Base-by-base conservation (phyloP, 2,113 vertebrate species). In the Paracanthobrama guichenoti region DNA sequence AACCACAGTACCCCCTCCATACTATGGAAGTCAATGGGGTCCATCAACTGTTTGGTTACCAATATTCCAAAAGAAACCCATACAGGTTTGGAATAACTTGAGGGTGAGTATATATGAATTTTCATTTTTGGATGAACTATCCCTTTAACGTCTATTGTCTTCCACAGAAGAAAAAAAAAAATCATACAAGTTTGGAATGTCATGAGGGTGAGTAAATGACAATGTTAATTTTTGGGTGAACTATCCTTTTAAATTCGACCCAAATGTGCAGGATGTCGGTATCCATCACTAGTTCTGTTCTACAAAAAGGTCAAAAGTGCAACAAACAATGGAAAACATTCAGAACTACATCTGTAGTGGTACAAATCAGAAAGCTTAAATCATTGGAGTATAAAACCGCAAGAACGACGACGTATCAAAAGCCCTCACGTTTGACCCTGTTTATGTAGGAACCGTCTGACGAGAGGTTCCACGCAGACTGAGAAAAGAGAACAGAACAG, bases 371-470 rank as follows among this genome's bases (percentile, higher is more conserved):
- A 26, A 53, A 11, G 22, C 26, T 12, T 66, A 79, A 78, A 24
- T 26, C 39, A 73, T 12, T 7, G 46, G 39, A 80, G 53, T 55
- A 82, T 20, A 44, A 73, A 46, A 48, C 62, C 57, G 79, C 64
- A 79, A 87, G 39, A 31, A 80, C 14, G 3, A 72, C 60, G 22
- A 72, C 9, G 73, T 13, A 72, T 8, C 42, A 64, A 53, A 87
- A 81, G 72, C 78, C 72, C 86, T 84, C 35, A 55, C 14, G 0
- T n/a, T 67, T 79, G 82, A 85, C 84, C 87, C 87, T 88, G 87
- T 75, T 72, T 62, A 69, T 80, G 3, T 22, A 79, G 79, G 57
- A 85, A 57, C 39, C 55, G 59, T 57, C 64, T 64, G 48, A 44
- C 44, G 5, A 67, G 59, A 67, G 10, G 39, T 26, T 28, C 67